These are phyloP conservation scores for Hemiscyllium ocellatum DNA, from an alignment of 2,113 vertebrate genomes.

Conservation along the genomic window DNA sequence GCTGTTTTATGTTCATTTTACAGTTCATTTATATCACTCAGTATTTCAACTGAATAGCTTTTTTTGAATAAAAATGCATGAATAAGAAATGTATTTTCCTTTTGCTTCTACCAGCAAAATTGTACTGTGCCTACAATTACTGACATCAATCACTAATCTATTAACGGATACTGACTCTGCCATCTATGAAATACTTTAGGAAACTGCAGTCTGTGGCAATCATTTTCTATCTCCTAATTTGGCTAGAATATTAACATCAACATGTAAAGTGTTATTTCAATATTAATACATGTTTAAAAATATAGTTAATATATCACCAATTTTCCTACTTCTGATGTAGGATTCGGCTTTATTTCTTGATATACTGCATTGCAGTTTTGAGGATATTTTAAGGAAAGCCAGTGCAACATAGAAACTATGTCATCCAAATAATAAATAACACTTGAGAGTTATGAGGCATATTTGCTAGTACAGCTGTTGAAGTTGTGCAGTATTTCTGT, in stretches of 20 bases:
- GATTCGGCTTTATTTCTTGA: not conserved
- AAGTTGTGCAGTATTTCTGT: not conserved
- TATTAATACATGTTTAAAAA: not conserved
- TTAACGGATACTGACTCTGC: not conserved
- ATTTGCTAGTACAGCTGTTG: not conserved
- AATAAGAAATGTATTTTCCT: not conserved
- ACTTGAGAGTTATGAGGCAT: not conserved
- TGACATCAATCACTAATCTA: constrained; percentile 16
- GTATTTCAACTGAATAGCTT: not conserved
- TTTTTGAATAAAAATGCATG: not conserved
- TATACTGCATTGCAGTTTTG: not conserved
- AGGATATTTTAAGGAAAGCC: not conserved
- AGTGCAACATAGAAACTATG: not conserved
- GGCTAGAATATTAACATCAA: not conserved
- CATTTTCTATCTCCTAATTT: not conserved
- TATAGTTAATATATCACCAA: not conserved
- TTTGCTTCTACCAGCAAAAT: not conserved
- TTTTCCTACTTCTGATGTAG: not conserved
- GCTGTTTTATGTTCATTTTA: not conserved
- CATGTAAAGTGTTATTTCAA: not conserved
- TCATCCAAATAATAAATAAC: not conserved
- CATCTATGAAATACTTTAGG: not conserved
- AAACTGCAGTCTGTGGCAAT: not conserved
- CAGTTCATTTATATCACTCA: not conserved
- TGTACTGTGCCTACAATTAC: not conserved